Percentiles rank a stretch among this genome's conserved stretches.
Evolutionary conservation across 2,888 invertebrate genomes (phyloP).

Genomic region (Pollenia labialis): DNA sequence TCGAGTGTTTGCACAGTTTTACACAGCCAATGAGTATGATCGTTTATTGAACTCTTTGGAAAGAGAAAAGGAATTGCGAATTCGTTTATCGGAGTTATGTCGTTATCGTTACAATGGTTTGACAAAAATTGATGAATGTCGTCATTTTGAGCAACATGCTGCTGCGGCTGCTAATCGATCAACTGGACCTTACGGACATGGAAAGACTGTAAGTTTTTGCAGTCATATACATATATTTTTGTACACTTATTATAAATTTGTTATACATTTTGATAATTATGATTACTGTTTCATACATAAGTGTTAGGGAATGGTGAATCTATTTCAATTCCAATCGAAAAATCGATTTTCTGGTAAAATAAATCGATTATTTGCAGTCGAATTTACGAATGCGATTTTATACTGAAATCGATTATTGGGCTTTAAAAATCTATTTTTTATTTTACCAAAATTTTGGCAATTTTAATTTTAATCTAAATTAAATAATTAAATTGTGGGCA

Average conservation of each 20-base stretch:
- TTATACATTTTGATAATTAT: too few species aligned
- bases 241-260: too few species aligned
- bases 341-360: too few species aligned
- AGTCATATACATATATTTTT: background rate
- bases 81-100: conserved; percentile 92
- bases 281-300: background rate
- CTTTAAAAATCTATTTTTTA: too few species aligned
- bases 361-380: too few species aligned
- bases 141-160: conserved; percentile 93
- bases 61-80: conserved; percentile 93
- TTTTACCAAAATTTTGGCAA: too few species aligned
- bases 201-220: conserved; percentile 82
- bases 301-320: too few species aligned
- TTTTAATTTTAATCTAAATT: too few species aligned
- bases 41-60: conserved; percentile 91
- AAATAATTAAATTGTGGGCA: too few species aligned
- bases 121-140: conserved; percentile 92
- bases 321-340: too few species aligned
- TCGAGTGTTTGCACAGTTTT: conserved; percentile 94
- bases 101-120: conserved; percentile 94
- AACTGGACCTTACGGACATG: conserved; percentile 84
- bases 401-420: too few species aligned
- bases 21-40: conserved; percentile 93
- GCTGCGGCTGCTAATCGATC: conserved; percentile 87
- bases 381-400: too few species aligned